phyloP scores from a whole-genome alignment of 2,888 invertebrate genomes.

The Nemapogon koenigi region DNA sequence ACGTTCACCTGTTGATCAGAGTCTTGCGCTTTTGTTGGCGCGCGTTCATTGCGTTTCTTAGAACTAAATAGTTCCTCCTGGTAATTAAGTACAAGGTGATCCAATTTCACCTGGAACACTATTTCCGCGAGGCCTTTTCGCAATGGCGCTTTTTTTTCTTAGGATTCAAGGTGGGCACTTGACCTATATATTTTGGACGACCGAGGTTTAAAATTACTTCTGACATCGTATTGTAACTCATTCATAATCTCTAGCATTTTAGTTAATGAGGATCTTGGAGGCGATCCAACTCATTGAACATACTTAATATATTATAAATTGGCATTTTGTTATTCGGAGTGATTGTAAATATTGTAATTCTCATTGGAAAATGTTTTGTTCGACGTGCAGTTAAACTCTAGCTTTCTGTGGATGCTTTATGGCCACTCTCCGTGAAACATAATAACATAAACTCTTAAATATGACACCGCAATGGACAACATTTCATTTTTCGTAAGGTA shows the following conservation, averaged over 20 bases:
- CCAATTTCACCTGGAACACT: conserved; percentile 22
- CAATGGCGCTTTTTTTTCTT: conserved; percentile 29
- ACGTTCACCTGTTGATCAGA: conserved; percentile 26
- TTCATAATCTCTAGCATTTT: conserved; percentile 7
- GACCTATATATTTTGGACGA: conserved; percentile 29
- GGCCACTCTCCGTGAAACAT: no score
- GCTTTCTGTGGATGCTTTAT: no score
- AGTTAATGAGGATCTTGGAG: conserved; percentile 2
- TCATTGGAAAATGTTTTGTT: no score
- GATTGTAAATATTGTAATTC: no score
- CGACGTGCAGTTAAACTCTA: no score
- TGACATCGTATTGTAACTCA: conserved; percentile 5
- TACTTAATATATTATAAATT: no score
- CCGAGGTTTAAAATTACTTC: no score
- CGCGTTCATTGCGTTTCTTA: conserved; percentile 11
- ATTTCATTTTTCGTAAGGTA: no score
- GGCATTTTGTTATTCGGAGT: no score
- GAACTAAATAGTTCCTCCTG: conserved; percentile 20
- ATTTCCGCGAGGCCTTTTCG: conserved; percentile 28
- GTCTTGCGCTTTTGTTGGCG: conserved; percentile 13
- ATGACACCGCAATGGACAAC: no score
- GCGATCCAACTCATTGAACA: no score
- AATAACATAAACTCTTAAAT: no score
- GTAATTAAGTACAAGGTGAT: conserved; percentile 45
- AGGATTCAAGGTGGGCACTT: conserved; percentile 29